Evolutionary conservation across 2,888 invertebrate species (phyloP), one percentile per base, ranked within the genome.

Genomic region (Hypercompe scribonia): DNA sequence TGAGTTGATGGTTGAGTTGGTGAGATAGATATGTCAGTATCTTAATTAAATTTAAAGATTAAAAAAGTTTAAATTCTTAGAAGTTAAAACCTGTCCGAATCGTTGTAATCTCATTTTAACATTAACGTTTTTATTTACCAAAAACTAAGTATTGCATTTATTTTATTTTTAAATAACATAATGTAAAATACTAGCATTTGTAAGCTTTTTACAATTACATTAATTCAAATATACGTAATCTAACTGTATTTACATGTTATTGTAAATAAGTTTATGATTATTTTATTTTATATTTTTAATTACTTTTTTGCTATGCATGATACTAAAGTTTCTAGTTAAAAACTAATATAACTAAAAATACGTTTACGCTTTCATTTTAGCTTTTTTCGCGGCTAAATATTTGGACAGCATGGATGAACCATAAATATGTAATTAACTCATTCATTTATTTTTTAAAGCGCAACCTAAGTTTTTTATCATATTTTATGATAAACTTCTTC

Each of bases 111-210:
- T 68, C 54, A 2, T 33, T 67, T 34, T 68, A 68, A 3, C 58
- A 54, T 68, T 54, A 68, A 61, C 18, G 24, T 24, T 18, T 24
- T 58, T 58, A 28, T 34, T 36, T 68, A 54, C 68, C 68, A 72
- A 75, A 72, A 75, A 71, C 34, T 72, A 67, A 67, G 0, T 39
- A 24, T 72, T 75, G 70, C 75, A 70, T 72, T 75, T 72, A 75
- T 72, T 69, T 66, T 75, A 50, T 31, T 71, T 68, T 46, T 58
- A 75, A 70, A 31, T 64, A 39, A 33, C 68, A 63, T 68, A 69
- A 67, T 72, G 33, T 71, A 61, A 64, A 64, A 68, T 68, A 72
- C 31, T 64, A 24, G 50, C 61, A 31, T 61, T 63, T 63, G 21
- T 74, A 54, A 54, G n/a, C 50, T 39, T 67, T 70, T 28, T 67